Evolutionary conservation across 2,113 vertebrate genomes (phyloP), one percentile per base, ranked within the genome.

Genomic region (Speoplatyrhinus poulsoni): DNA sequence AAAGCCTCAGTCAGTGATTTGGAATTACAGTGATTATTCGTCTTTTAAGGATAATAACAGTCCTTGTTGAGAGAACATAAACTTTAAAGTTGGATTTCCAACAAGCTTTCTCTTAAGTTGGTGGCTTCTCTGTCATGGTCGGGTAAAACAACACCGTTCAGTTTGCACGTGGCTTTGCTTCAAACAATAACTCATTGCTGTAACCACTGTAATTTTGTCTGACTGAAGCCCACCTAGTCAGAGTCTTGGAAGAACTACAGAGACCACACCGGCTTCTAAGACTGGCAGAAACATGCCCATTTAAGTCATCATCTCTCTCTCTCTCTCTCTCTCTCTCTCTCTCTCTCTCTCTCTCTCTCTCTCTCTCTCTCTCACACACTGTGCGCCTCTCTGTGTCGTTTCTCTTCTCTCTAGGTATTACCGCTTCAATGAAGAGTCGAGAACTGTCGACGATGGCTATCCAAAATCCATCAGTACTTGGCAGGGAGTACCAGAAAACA

Each of bases 401-500:
- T 41, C 36, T 41, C 36, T 41, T 62, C 46, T 57, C 4, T 46
- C 73, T 16, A 97, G 96, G 77, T 97, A 97, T 81, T 97, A 96
- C 81, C 94, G 95, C 17, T 96, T 94, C 81, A 95, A 94, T 0
- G 95, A 97, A 70, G 91, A 93, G 0, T 73, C 84, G 7, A 86
- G 66, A 13, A 65, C 82, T 4, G 95, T 97, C 52, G 95, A 96
- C 49, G 69, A 79, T 1, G 95, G 92, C 36, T 97, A 97, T 75
- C 95, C 96, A 12, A 96, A 95, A 76, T 75, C 92, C 26, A 80
- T 95, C 26, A 94, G 88, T 60, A 91, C 90, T 67, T 97, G 95
- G 95, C 93, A 95, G 77, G 95, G 95, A 15, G 92, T 95, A 52
- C 95, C 96, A 0, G 94, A 96, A 15, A 93, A 94, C 73, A 89